phyloP scores from a whole-genome alignment of 2,113 vertebrate genomes.

The Microcebus lehilahytsara region DNA sequence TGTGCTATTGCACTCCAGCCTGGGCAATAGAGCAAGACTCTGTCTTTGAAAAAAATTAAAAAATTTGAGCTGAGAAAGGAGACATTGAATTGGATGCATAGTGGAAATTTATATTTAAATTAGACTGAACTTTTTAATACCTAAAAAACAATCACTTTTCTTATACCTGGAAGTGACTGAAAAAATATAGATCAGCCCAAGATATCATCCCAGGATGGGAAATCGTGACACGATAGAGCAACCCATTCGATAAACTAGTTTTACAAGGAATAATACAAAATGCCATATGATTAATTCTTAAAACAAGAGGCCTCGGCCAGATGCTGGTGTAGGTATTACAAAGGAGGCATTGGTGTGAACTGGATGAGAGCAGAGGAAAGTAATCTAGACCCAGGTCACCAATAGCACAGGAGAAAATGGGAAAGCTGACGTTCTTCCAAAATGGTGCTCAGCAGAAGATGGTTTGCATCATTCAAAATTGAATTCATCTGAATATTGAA shows the following conservation, averaged over 20 bases:
- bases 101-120: background rate
- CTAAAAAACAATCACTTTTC: background rate
- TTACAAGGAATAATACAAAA: background rate
- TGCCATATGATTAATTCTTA: background rate
- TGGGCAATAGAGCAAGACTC: too few species aligned
- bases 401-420: background rate
- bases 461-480: background rate
- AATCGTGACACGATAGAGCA: background rate
- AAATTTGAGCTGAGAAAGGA: background rate
- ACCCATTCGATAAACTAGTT: background rate
- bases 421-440: background rate
- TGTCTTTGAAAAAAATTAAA: too few species aligned
- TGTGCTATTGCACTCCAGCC: too few species aligned
- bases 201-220: background rate
- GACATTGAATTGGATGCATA: background rate
- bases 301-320: background rate
- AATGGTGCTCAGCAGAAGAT: background rate
- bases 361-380: background rate
- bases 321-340: background rate
- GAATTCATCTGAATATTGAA: background rate
- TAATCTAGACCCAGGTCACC: background rate
- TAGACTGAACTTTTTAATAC: background rate
- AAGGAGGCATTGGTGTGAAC: background rate
- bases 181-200: background rate
- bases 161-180: background rate